Evolutionary conservation across 2,888 invertebrate species (phyloP).

Genomic region (Pammene fasciana): DNA sequence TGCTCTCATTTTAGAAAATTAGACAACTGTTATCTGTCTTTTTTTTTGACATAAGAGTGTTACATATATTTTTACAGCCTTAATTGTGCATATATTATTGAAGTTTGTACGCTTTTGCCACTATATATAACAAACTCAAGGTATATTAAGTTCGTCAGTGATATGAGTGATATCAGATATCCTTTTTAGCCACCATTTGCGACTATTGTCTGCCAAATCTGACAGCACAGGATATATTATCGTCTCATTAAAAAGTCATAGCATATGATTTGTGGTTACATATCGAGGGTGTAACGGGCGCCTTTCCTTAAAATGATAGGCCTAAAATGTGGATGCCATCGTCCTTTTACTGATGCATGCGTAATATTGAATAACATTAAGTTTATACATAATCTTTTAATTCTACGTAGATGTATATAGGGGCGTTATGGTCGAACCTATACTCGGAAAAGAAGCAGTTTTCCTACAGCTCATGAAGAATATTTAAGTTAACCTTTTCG

Average conservation of each 20-base stretch:
- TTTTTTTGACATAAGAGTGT: no score
- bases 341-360: conserved; percentile 6
- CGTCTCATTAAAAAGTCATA: conserved; percentile 23
- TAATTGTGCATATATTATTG: no score
- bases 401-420: no score
- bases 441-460: no score
- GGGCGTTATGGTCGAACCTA: no score
- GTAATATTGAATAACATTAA: neutral
- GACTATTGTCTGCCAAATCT: conserved; percentile 28
- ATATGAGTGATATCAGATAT: conserved; percentile 11
- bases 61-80: no score
- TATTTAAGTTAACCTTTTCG: no score
- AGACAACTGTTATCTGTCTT: no score
- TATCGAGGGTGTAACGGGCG: conserved; percentile 19
- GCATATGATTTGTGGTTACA: conserved; percentile 12
- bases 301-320: conserved; percentile 12
- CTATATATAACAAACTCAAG: no score
- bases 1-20: no score
- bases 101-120: neutral
- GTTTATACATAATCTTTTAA: no score
- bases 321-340: conserved; percentile 17
- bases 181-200: conserved; percentile 8
- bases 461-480: no score
- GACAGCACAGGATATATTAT: conserved; percentile 28
- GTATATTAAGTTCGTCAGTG: conserved; percentile 3